Percentiles rank a stretch among this genome's conserved stretches.
Evolutionary conservation across 2,113 vertebrate genomes (phyloP).

Genomic region (Felis catus): F.catus_Fca126_mat1.0 CM031416.1:11130001-11130500

Average conservation of each 20-base stretch:
- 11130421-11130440: neutral
- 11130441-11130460: neutral
- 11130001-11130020: too few species aligned
- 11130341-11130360: neutral
- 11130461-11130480: neutral
- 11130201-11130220: neutral
- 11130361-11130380: neutral
- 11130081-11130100: too few species aligned
- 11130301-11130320: neutral
- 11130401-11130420: neutral
- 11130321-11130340: neutral
- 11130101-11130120: too few species aligned
- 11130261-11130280: neutral
- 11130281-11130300: neutral
- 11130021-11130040: too few species aligned
- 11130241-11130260: neutral
- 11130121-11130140: too few species aligned
- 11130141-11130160: too few species aligned
- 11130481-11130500: neutral
- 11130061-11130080: too few species aligned
- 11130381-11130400: neutral
- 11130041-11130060: too few species aligned
- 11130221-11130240: neutral
- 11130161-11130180: neutral
- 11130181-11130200: neutral